Evolutionary conservation across 2,888 invertebrate species (phyloP).

Genomic region (Cynaeus angustus): DNA sequence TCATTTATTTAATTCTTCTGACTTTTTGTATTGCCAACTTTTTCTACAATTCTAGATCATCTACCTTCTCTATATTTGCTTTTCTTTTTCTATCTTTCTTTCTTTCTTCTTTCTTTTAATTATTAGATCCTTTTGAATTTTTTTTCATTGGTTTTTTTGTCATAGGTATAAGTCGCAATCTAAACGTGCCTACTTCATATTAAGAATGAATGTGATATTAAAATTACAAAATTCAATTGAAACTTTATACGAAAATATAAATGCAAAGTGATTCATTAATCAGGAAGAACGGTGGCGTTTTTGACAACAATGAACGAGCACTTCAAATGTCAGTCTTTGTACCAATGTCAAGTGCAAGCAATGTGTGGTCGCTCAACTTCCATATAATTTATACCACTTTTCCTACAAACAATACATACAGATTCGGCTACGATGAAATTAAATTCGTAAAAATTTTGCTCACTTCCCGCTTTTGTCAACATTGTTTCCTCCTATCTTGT

Average conservation of each 20-base stretch:
- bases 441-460: slow-evolving; percentile 39
- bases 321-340: slow-evolving; percentile 60
- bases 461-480: slow-evolving; percentile 35
- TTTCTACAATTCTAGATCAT: too few relatives aligned
- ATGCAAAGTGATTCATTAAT: slow-evolving; percentile 58
- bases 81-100: too few relatives aligned
- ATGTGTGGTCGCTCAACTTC: slow-evolving; percentile 40
- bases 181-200: too few relatives aligned
- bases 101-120: too few relatives aligned
- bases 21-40: too few relatives aligned
- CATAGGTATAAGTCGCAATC: too few relatives aligned
- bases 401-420: slow-evolving; percentile 45
- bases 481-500: slow-evolving; percentile 32
- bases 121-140: too few relatives aligned
- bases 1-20: too few relatives aligned
- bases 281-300: slow-evolving; percentile 58
- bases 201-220: too few relatives aligned
- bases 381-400: slow-evolving; percentile 46
- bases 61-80: too few relatives aligned
- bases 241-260: slow-evolving; percentile 52
- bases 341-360: slow-evolving; percentile 56
- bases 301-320: slow-evolving; percentile 58
- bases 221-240: slow-evolving; percentile 38
- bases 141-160: too few relatives aligned
- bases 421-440: slow-evolving; percentile 35